A percentile compares a stretch with the other conserved stretches of the same genome.
phyloP scores from a whole-genome alignment of 2,888 invertebrate genomes.

The Troides oblongomaculatus region DNA sequence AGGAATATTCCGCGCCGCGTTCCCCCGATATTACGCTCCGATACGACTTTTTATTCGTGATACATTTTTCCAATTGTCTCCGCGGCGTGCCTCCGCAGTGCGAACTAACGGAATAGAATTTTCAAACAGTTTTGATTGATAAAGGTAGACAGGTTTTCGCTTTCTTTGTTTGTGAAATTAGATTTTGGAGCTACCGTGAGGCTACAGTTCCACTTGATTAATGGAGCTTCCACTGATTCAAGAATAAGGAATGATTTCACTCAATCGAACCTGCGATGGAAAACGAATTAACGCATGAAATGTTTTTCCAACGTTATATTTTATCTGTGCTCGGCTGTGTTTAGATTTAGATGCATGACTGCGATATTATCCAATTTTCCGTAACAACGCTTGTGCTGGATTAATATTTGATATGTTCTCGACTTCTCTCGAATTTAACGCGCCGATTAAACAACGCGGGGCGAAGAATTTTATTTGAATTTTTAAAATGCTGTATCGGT shows the following conservation, averaged over 20 bases:
- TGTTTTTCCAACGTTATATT: conserved; percentile 43
- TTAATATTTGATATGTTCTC: conserved; percentile 79
- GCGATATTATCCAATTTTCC: conserved; percentile 73
- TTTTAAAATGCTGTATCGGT: conserved; percentile 78
- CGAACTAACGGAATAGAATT: conserved; percentile 77
- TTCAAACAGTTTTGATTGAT: conserved; percentile 79
- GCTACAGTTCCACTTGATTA: conserved; percentile 75
- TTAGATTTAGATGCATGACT: conserved; percentile 68
- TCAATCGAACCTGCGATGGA: conserved; percentile 55
- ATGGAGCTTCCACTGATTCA: conserved; percentile 64
- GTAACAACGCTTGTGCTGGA: conserved; percentile 67
- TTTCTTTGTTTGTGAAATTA: conserved; percentile 78
- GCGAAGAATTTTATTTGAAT: conserved; percentile 76
- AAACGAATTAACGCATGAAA: conserved; percentile 49
- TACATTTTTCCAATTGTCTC: conserved; percentile 78
- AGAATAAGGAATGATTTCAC: conserved; percentile 62
- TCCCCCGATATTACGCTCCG: conserved; percentile 76
- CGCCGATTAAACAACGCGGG: conserved; percentile 75
- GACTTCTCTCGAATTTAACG: conserved; percentile 78
- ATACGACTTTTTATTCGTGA: conserved; percentile 78
- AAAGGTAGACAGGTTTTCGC: conserved; percentile 78
- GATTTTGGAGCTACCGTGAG: conserved; percentile 72
- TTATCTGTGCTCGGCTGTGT: conserved; percentile 53
- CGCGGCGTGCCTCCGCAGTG: conserved; percentile 61
- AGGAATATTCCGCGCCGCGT: conserved; percentile 71